phyloP scores from a whole-genome alignment of 2,113 vertebrate species.

The Coreoperca whiteheadi region DNA sequence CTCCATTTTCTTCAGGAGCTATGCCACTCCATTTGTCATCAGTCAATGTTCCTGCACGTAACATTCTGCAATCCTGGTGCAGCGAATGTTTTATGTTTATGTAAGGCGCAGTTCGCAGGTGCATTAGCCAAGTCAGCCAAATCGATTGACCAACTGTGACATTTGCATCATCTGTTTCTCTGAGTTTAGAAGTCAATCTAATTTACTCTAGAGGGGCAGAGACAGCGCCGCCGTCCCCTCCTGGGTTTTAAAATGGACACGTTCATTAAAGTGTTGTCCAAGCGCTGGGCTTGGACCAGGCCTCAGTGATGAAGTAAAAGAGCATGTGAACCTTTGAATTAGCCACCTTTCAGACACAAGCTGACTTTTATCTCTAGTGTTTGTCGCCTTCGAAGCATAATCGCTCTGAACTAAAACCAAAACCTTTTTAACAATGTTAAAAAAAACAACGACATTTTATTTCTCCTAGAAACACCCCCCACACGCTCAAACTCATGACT shows the following conservation, averaged over 20 bases:
- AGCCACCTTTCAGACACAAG: constrained; percentile 21
- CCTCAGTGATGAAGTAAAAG: constrained; percentile 42
- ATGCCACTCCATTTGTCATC: constrained; percentile 9
- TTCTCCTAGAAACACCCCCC: background rate
- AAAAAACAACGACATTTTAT: background rate
- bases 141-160: constrained; percentile 71
- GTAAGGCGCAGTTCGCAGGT: constrained; percentile 41
- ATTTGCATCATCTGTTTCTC: constrained; percentile 61
- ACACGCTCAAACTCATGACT: background rate
- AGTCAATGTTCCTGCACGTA: constrained; percentile 25
- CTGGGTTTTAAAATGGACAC: constrained; percentile 49
- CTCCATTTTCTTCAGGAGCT: constrained; percentile 22
- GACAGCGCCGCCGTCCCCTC: constrained; percentile 16
- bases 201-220: constrained; percentile 53
- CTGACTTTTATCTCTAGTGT: constrained; percentile 1
- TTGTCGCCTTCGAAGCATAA: constrained; percentile 26
- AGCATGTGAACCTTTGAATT: constrained; percentile 31
- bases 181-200: constrained; percentile 68
- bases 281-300: constrained; percentile 22
- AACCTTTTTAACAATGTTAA: constrained; percentile 20
- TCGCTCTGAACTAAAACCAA: constrained; percentile 3
- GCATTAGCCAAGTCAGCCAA: constrained; percentile 74
- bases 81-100: constrained; percentile 44
- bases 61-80: background rate
- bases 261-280: constrained; percentile 49